phyloP scores from a whole-genome alignment of 2,888 invertebrate species.

The Drosophila maculinotata region DNA sequence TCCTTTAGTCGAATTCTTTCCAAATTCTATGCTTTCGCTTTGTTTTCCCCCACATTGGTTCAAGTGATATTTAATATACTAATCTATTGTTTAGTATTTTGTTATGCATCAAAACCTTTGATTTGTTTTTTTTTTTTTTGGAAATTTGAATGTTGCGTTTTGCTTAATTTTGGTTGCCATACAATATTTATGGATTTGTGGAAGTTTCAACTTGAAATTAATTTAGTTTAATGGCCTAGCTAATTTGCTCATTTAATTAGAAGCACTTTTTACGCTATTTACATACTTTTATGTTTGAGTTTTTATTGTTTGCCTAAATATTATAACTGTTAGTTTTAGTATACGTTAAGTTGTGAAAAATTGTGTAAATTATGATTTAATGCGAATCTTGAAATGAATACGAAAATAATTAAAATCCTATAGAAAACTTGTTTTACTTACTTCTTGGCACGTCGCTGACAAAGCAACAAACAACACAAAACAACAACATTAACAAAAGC shows the following conservation, averaged over 20 bases:
- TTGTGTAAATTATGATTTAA: constrained; percentile 82
- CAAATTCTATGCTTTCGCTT: constrained; percentile 18
- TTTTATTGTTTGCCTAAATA: too few species aligned
- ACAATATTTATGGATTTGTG: constrained; percentile 20
- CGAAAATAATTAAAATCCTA: constrained; percentile 64
- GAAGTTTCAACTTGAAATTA: constrained; percentile 13
- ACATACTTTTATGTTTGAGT: constrained; percentile 60
- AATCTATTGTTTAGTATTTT: constrained; percentile 36
- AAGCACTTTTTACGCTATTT: constrained; percentile 27
- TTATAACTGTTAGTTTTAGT: too few species aligned
- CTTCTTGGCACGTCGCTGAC: constrained; percentile 15
- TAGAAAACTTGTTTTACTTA: constrained; percentile 53
- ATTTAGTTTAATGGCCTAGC: constrained; percentile 48
- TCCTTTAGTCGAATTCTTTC: constrained; percentile 12
- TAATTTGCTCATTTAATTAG: constrained; percentile 44
- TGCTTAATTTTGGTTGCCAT: constrained; percentile 38
- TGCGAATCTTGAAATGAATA: constrained; percentile 76
- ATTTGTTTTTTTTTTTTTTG: constrained; percentile 62
- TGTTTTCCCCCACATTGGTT: constrained; percentile 46
- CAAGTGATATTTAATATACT: constrained; percentile 64
- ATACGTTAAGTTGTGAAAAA: constrained; percentile 70
- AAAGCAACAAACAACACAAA: constrained; percentile 4
- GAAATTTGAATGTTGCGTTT: constrained; percentile 40
- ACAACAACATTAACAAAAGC: constrained; percentile 59
- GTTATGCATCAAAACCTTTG: constrained; percentile 36